Conservation (phyloP, 2,797 vertebrate genomes). For the Lerista edwardsae region DNA sequence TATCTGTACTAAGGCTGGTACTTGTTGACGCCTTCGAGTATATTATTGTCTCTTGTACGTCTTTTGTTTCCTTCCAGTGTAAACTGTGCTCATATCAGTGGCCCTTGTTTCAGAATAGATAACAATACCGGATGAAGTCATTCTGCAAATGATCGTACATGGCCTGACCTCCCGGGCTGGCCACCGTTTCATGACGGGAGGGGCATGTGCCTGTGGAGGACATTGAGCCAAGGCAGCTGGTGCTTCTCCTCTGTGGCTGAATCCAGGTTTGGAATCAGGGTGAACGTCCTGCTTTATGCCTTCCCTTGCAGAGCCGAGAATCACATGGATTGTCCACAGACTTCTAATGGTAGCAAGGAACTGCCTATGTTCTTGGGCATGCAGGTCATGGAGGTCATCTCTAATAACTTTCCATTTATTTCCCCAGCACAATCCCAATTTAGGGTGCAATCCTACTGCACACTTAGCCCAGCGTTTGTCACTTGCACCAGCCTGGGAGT, state of each 20-base stretch:
- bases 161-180: background rate
- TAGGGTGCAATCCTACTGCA: too few species aligned
- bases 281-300: background rate
- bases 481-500: too few species aligned
- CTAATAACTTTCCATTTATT: too few species aligned
- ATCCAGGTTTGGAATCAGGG: background rate
- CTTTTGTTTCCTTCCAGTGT: background rate
- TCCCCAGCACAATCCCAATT: too few species aligned
- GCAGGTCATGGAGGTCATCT: background rate
- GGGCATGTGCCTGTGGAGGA: background rate
- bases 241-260: too few species aligned
- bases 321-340: too few species aligned
- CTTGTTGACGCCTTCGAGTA: background rate
- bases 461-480: too few species aligned
- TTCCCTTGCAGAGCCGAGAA: background rate
- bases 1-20: background rate
- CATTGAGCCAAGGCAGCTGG: background rate
- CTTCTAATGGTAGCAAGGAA: background rate
- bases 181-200: background rate
- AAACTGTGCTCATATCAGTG: background rate
- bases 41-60: background rate
- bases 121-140: background rate
- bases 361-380: background rate
- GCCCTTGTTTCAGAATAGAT: background rate
- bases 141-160: background rate